phyloP scores from a whole-genome alignment of 1,140 invertebrate genomes.

The Drosophila elegans region DNA sequence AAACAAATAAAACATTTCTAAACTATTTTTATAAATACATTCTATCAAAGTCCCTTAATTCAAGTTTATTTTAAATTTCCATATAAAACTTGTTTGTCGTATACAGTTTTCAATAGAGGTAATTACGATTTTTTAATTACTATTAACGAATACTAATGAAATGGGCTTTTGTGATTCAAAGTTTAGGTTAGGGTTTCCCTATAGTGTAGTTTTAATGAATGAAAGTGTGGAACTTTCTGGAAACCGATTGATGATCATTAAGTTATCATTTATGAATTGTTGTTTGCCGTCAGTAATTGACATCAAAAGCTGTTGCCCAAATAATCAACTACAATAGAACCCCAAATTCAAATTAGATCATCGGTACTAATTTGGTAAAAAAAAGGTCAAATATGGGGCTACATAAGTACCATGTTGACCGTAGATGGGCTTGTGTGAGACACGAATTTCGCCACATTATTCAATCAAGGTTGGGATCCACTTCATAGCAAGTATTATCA shows the following conservation, averaged over 20 bases:
- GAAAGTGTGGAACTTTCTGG: slow-evolving; percentile 8
- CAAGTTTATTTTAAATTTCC: too few relatives aligned
- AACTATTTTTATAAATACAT: too few relatives aligned
- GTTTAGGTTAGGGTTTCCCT: too few relatives aligned
- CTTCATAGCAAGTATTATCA: slow-evolving; percentile 15
- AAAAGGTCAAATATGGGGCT: background rate
- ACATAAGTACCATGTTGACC: slow-evolving; percentile 3
- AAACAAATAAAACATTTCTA: too few relatives aligned
- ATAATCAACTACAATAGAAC: background rate
- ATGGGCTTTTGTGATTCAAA: too few relatives aligned
- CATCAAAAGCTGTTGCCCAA: slow-evolving; percentile 1
- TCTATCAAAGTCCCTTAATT: too few relatives aligned
- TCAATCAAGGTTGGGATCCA: slow-evolving; percentile 45
- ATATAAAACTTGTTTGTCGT: too few relatives aligned
- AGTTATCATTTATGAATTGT: slow-evolving; percentile 6
- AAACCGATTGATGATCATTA: background rate
- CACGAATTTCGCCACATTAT: slow-evolving; percentile 63
- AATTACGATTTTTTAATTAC: too few relatives aligned
- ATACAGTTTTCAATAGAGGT: too few relatives aligned
- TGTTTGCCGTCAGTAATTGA: slow-evolving; percentile 5
- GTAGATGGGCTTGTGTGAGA: slow-evolving; percentile 15
- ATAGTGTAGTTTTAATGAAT: background rate
- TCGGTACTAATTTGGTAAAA: slow-evolving; percentile 9
- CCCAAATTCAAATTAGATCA: slow-evolving; percentile 30
- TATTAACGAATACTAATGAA: too few relatives aligned